These are phyloP conservation scores for Oryzias celebensis DNA, from an alignment of 2,113 vertebrate species.

Conservation along the genomic window DNA sequence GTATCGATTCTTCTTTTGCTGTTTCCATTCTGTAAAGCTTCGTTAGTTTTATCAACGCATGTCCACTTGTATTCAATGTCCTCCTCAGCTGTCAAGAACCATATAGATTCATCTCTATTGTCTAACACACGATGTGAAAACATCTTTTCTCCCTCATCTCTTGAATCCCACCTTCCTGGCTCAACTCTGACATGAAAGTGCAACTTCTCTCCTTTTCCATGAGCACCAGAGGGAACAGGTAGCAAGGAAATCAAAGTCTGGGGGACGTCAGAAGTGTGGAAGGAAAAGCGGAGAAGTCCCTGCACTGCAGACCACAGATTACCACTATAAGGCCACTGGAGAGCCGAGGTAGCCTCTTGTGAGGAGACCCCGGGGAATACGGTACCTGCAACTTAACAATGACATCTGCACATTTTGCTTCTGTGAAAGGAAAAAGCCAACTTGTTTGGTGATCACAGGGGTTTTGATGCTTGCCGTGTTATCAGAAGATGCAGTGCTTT, in stretches of 20 bases:
- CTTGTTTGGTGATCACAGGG: slow-evolving; percentile 69
- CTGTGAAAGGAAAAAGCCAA: slow-evolving; percentile 28
- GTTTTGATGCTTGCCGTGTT: slow-evolving; percentile 62
- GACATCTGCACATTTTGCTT: slow-evolving; percentile 58
- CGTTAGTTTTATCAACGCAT: no score
- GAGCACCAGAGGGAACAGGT: slow-evolving; percentile 66
- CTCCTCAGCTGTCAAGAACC: no score
- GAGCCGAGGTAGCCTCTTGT: slow-evolving; percentile 38
- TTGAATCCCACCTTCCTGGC: slow-evolving; percentile 29
- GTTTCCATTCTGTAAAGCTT: no score
- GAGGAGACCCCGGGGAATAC: slow-evolving; percentile 41
- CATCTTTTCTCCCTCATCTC: slow-evolving; percentile 9
- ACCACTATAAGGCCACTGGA: slow-evolving; percentile 40
- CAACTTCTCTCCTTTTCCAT: slow-evolving; percentile 51
- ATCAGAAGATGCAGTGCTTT: slow-evolving; percentile 70
- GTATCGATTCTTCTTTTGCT: no score
- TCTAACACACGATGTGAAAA: no score
- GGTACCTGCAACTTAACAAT: slow-evolving; percentile 49
- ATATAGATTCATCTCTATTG: no score
- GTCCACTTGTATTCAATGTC: neutral
- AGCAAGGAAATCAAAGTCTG: slow-evolving; percentile 73
- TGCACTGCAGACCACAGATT: slow-evolving; percentile 55
- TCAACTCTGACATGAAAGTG: slow-evolving; percentile 51
- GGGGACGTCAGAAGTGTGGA: slow-evolving; percentile 38
- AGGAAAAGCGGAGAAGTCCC: slow-evolving; percentile 46